These are phyloP conservation scores for Drosophila putrida DNA, from an alignment of 2,888 invertebrate species.

Conservation along the genomic window DNA sequence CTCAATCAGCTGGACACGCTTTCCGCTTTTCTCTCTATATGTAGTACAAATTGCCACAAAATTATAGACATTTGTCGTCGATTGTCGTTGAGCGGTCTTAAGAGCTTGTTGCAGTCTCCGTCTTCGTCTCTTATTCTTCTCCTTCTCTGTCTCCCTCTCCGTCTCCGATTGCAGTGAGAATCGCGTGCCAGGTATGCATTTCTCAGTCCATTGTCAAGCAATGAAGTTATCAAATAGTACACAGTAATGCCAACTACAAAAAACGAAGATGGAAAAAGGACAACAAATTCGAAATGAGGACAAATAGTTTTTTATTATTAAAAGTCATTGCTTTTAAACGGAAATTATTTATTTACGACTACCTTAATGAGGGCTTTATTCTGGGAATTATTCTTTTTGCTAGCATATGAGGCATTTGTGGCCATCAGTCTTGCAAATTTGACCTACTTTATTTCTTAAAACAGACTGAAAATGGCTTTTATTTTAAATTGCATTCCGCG, in stretches of 20 bases:
- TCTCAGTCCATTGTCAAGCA: conserved; percentile 22
- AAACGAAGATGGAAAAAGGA: too few species aligned
- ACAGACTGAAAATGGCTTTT: too few species aligned
- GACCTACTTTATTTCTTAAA: too few species aligned
- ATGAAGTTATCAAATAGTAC: conserved; percentile 28
- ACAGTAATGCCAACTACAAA: neutral
- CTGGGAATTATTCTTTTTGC: too few species aligned
- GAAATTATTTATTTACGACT: too few species aligned
- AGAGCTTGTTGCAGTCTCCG: neutral
- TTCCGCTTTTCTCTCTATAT: neutral
- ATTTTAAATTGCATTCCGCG: too few species aligned
- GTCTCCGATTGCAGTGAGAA: conserved; percentile 11
- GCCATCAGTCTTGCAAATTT: too few species aligned
- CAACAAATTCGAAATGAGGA: too few species aligned
- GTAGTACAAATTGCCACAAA: conserved; percentile 27
- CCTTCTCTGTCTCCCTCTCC: neutral
- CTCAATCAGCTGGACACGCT: conserved; percentile 11
- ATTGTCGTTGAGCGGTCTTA: conserved; percentile 12
- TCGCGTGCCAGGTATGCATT: conserved; percentile 38
- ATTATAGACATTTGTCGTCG: conserved; percentile 50
- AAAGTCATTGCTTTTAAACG: too few species aligned
- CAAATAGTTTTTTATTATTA: too few species aligned
- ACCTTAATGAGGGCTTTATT: too few species aligned
- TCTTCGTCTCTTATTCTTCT: neutral
- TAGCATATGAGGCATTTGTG: too few species aligned